phyloP scores from a whole-genome alignment of 2,888 invertebrate species.

The Andrena bicolor region DNA sequence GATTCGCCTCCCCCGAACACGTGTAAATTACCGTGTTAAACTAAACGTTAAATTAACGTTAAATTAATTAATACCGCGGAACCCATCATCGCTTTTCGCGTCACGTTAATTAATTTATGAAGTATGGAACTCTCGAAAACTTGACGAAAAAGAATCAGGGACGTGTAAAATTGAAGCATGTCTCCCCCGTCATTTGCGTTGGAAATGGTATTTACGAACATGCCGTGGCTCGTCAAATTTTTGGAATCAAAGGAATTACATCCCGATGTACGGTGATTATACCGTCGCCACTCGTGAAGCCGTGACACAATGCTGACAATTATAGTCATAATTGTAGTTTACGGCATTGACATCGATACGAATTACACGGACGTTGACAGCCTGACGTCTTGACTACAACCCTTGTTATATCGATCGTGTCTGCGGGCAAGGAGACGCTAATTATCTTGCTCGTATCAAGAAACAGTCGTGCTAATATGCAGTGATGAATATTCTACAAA shows the following conservation, averaged over 20 bases:
- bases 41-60: conserved; percentile 54
- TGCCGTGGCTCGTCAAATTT: no score
- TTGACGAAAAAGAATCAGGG: neutral
- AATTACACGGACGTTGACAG: neutral
- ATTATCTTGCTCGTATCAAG: conserved; percentile 2
- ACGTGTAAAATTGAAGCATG: neutral
- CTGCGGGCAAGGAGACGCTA: neutral
- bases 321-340: no score
- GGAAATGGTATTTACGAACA: neutral
- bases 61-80: conserved; percentile 59
- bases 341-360: no score
- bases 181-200: neutral
- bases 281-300: no score
- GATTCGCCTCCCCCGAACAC: conserved; percentile 41
- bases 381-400: neutral
- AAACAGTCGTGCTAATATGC: neutral
- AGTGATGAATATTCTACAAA: no score
- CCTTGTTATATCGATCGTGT: conserved; percentile 15
- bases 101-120: conserved; percentile 41
- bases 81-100: conserved; percentile 19
- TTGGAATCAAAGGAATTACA: no score
- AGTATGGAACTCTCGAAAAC: conserved; percentile 3
- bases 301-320: no score
- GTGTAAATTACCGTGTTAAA: conserved; percentile 54
- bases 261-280: no score